Evolutionary conservation across 2,888 invertebrate species (phyloP), one percentile per base, ranked within the genome.

Genomic region (Drosophila koepferae): DNA sequence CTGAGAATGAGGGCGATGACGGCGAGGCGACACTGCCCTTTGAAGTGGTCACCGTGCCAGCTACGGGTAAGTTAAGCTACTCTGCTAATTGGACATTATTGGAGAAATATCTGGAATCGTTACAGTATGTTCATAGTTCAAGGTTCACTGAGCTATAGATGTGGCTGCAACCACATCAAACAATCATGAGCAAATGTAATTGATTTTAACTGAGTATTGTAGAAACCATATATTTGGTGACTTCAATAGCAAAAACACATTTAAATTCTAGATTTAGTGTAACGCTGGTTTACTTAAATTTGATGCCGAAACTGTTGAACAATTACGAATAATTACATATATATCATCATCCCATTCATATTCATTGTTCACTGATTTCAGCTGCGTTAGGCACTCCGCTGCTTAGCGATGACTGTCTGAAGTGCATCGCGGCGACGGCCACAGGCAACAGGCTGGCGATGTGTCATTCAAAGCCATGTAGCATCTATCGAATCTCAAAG

Each of bases 401-500:
- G 9, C 41, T 72, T 23, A 55, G 51, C 63, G 81, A 68, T 4
- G 70, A 77, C 34, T 92, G 92, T 63, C 60, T 92, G 38, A 68
- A 71, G 51, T 92, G 92, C 73, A 77, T 92, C 28, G 91, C 91
- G 34, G 70, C 74, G 43, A 84, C 88, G 0, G 61, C 79, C 5
- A 86, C 90, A 16, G 72, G 68, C 14, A 86, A 88, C 43, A 70
- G 70, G 28, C 74, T 77, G 34, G 75, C 69, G 31, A 73, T 44
- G 55, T 88, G 85, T 62, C 59, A 55, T 2, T 65, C 66, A n/a
- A 31, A 40, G 28, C 63, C 74, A 1, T 91, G 90, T 43, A 90
- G 90, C 36, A 67, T 86, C 63, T 92, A 86, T 78, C 77, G 90
- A 54, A 91, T 92, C 70, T 91, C 82, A 10, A 65, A 43, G 31